These are phyloP conservation scores for Paramormyrops kingsleyae DNA, from an alignment of 2,113 vertebrate species.

Conservation along the genomic window DNA sequence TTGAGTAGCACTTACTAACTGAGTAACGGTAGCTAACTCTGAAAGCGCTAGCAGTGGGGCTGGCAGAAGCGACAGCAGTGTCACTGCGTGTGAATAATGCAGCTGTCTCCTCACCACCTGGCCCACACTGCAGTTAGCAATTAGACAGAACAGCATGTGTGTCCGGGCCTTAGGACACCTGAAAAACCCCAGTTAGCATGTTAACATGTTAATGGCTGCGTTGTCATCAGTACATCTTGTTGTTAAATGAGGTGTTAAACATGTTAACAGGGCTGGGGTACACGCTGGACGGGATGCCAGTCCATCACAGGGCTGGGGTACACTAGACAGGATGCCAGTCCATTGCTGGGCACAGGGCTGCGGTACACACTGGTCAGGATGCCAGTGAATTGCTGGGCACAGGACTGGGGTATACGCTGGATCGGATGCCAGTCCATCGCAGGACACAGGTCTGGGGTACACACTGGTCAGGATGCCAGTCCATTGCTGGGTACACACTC, in stretches of 20 bases:
- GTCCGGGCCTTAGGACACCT: background rate
- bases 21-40: background rate
- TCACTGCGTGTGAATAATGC: background rate
- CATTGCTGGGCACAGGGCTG: background rate
- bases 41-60: background rate
- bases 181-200: background rate
- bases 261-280: background rate
- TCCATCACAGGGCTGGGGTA: background rate
- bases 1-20: background rate
- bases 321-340: background rate
- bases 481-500: background rate
- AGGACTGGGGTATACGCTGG: background rate
- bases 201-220: background rate
- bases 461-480: too few species aligned
- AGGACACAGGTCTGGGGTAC: too few species aligned
- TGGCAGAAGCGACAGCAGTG: background rate
- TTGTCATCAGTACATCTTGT: background rate
- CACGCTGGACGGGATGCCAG: background rate
- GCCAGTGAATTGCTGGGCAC: background rate
- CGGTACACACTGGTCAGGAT: too few species aligned
- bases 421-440: too few species aligned
- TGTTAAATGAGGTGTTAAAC: slow-evolving; percentile 1
- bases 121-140: background rate
- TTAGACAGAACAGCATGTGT: background rate
- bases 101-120: background rate